Evolutionary conservation across 2,888 invertebrate species (phyloP), one percentile per base, ranked within the genome.

Genomic region (Drosophila dives): DNA sequence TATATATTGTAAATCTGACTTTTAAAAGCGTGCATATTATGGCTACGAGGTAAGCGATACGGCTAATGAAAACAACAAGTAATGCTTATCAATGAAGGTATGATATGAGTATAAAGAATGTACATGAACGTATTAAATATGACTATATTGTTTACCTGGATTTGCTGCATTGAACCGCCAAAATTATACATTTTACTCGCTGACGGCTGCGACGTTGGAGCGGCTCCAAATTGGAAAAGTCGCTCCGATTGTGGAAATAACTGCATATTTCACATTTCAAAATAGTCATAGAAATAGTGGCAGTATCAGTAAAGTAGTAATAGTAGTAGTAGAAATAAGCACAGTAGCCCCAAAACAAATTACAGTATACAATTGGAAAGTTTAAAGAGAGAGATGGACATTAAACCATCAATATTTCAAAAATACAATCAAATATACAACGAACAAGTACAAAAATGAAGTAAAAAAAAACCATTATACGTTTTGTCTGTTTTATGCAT

Each of bases 211-310:
- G 58, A 36, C 49, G 62, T 45, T 48, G 59, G 40, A 26, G 58
- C n/a, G 36, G 66, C 48, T 60, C 83, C 83, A 67, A 85, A 85
- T 59, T 88, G 79, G 60, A 85, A 88, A 60, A 75, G 54, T 56
- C 84, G 68, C 34, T 74, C 61, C 62, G 69, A 51, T 58, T 56
- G 54, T 51, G 56, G 38, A 45, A 53, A 61, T n/a, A 60, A 54
- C 76, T 76, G 61, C 36, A 36, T 32, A 26, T 66, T 50, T 11
- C 38, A 54, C 60, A 36, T 53, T 56, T 40, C 17, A 15, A 50
- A 40, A 4, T 20, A 53, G 45, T 58, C 38, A 33, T 60, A 40
- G 53, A 34, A 33, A 33, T 59, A 40, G 48, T 54, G 17, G 58
- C 26, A 48, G 23, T 50, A 23, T 7, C 17, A 38, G 8, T 38